Base-by-base conservation (phyloP, 2,113 vertebrate species). In the Boleophthalmus pectinirostris region DNA sequence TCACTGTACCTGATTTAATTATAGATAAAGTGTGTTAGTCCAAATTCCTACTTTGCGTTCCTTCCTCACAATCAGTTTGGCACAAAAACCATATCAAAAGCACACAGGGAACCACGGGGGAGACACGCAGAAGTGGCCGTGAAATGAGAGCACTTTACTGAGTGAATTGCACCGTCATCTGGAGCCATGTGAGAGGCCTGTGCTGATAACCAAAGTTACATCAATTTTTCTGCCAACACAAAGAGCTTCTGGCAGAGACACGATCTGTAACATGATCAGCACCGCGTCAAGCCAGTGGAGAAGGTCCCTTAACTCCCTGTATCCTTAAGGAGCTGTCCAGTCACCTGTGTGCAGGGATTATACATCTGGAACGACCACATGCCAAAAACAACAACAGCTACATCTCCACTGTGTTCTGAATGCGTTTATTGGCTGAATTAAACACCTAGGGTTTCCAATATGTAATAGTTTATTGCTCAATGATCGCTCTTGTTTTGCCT, bases 341-440 rank as follows among this genome's bases (percentile, higher is more conserved):
- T 85, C 75, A 81, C 73, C 76, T 70, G 45, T 72, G 49, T 47
- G 68, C 54, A 21, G 57, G n/a, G 66, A 71, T 73, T 53, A 65
- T 74, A 79, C 78, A 85, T 78, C 80, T 87, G 86, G 80, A 66
- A 20, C 57, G 45, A 49, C 67, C 71, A 69, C 51, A 66, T n/a
- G 75, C 85, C 76, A 84, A 78, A 69, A 80, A 78, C 72, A 82
- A 79, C 74, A 87, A 68, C 75, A 69, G 67, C 61, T 45, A 58
- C 66, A 71, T 81, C 14, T 61, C 76, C 67, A 67, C 66, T 66
- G 69, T 63, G 65, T 72, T 51, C 56, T 74, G 25, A 88, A 69
- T 69, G 80, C 85, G 75, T 83, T 87, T 84, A 76, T 78, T 89
- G 85, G 86, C 75, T 83, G 68, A 16, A 57, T 61, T 63, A 72